These are phyloP conservation scores for Arctocebus calabarensis DNA, from an alignment of 2,797 vertebrate genomes.

Conservation along the genomic window DNA sequence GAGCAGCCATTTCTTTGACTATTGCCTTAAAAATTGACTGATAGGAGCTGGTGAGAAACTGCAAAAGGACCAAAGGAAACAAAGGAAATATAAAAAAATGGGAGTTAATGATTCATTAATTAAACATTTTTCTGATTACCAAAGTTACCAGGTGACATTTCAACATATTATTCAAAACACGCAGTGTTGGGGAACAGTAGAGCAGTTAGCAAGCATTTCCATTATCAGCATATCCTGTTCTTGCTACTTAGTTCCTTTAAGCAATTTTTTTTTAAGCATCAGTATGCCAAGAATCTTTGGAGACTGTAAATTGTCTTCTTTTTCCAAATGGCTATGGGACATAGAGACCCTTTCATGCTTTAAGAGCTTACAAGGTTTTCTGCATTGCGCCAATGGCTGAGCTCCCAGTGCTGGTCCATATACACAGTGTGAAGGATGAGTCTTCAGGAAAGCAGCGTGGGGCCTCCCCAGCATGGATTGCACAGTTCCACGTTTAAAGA, in stretches of 20 bases:
- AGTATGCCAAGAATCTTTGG: constrained; percentile 25
- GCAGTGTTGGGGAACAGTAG: background rate
- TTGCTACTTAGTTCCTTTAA: background rate
- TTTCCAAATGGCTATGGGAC: background rate
- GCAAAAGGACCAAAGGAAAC: background rate
- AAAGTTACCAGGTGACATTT: background rate
- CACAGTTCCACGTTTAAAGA: background rate
- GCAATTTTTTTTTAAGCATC: background rate
- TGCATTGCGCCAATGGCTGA: background rate
- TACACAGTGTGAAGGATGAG: background rate
- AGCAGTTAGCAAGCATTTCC: background rate
- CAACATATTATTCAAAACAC: background rate
- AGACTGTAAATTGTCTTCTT: background rate
- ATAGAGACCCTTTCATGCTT: background rate
- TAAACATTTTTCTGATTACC: background rate
- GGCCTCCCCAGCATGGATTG: too few relatives aligned
- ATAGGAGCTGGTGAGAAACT: constrained; percentile 42
- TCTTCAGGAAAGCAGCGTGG: background rate
- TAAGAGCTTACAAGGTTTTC: background rate
- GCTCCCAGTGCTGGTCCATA: background rate
- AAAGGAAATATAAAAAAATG: background rate
- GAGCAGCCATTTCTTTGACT: background rate
- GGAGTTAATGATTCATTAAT: background rate
- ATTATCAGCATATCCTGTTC: background rate
- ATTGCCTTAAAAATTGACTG: background rate